Conservation (phyloP, 2,113 vertebrate species). For the Gobio gobio region DNA sequence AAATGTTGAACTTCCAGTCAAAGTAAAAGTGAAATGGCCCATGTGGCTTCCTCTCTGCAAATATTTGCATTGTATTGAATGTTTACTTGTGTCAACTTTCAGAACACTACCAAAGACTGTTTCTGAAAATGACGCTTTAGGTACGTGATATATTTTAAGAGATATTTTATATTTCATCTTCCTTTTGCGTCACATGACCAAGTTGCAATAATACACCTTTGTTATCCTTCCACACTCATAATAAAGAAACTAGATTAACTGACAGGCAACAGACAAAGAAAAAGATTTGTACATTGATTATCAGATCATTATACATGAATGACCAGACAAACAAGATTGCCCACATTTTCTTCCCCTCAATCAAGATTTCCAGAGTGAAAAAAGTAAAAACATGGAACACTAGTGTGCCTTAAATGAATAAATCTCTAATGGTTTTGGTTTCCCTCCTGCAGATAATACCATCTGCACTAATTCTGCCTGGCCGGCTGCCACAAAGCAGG, state of each 20-base stretch:
- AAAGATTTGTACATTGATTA: neutral
- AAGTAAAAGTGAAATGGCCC: constrained; percentile 15
- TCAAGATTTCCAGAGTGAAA: neutral
- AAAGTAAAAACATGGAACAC: neutral
- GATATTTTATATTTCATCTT: neutral
- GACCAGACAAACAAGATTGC: neutral
- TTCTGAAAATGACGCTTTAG: constrained; percentile 85
- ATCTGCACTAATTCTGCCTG: constrained; percentile 72
- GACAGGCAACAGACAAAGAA: neutral
- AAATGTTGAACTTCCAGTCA: constrained; percentile 2
- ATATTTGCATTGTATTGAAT: neutral
- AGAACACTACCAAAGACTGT: constrained; percentile 80
- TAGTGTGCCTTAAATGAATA: constrained; percentile 28
- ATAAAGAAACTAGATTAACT: neutral
- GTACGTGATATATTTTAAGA: constrained; percentile 73
- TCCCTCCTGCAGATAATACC: constrained; percentile 63
- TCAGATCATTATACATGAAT: neutral
- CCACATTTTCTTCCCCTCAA: neutral
- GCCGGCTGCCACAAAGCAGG: constrained; percentile 74
- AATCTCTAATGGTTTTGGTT: constrained; percentile 56
- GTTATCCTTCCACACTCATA: neutral
- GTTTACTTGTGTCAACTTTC: constrained; percentile 57
- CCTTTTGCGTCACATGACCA: neutral
- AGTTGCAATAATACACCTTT: neutral
- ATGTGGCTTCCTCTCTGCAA: neutral